A percentile compares a stretch with the other conserved stretches of the same genome.
Evolutionary conservation across 2,113 vertebrate genomes (phyloP).

Genomic region (Dasypus novemcinctus): DNA sequence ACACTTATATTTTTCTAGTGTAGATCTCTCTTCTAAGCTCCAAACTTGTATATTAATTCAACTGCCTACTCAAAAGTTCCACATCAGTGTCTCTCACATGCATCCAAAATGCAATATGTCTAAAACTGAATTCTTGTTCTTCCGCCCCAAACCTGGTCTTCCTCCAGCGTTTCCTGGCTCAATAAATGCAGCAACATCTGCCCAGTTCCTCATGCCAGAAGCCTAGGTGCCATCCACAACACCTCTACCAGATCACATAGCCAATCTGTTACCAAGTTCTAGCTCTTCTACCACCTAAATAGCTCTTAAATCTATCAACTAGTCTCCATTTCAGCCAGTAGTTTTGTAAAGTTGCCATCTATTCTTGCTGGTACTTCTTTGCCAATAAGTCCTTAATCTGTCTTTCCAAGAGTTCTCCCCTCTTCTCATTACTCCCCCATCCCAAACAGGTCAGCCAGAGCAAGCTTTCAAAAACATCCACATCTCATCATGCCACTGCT

Average conservation of each 20-base stretch:
- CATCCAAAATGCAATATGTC: not conserved
- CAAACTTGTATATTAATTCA: conserved; percentile 25
- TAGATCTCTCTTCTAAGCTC: not conserved
- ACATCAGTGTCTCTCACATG: not conserved
- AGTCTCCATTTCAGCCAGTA: not conserved
- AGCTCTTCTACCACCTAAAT: not conserved
- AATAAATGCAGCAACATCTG: not conserved
- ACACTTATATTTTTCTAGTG: conserved; percentile 27
- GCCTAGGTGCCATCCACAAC: not conserved
- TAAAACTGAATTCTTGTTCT: not conserved
- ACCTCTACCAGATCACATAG: not conserved
- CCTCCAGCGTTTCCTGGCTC: not conserved
- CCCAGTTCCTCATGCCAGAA: not conserved
- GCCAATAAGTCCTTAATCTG: not conserved
- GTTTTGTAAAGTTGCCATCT: not conserved
- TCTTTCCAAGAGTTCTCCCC: not conserved
- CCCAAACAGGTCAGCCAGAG: not conserved
- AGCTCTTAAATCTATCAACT: not conserved
- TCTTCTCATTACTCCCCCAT: not conserved
- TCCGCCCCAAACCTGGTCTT: not conserved
- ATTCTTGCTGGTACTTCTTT: not conserved
- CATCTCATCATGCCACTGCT: not conserved
- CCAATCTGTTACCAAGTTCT: not conserved
- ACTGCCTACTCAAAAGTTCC: conserved; percentile 25
- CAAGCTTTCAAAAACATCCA: not conserved